phyloP scores from a whole-genome alignment of 2,888 invertebrate species.

The Ecliptopera silaceata region DNA sequence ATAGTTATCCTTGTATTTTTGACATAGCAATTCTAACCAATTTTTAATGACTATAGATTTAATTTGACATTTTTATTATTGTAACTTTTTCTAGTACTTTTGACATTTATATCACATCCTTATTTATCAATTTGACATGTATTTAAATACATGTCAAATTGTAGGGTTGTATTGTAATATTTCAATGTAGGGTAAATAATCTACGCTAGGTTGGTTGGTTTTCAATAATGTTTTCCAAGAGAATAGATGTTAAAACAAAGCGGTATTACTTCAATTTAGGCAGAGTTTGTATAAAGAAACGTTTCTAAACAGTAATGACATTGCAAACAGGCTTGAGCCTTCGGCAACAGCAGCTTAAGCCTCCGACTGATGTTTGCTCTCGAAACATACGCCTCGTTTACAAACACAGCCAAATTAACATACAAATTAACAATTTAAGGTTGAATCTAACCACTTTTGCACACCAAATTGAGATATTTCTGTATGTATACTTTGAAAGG shows the following conservation, averaged over 20 bases:
- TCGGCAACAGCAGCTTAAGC: constrained; percentile 44
- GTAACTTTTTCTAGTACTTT: too few relatives aligned
- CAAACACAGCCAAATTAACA: constrained; percentile 22
- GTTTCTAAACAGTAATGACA: constrained; percentile 4
- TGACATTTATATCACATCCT: too few relatives aligned
- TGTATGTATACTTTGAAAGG: neutral
- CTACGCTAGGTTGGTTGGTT: neutral
- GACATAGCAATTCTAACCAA: too few relatives aligned
- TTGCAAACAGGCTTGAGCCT: constrained; percentile 21
- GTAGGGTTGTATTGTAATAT: too few relatives aligned
- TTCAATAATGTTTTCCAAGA: neutral
- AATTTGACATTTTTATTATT: too few relatives aligned
- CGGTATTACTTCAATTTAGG: neutral
- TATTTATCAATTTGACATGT: too few relatives aligned
- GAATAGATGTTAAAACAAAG: neutral
- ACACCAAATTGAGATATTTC: neutral
- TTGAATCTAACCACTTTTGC: constrained; percentile 9
- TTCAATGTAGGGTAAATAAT: too few relatives aligned
- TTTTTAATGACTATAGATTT: too few relatives aligned
- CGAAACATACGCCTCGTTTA: constrained; percentile 21
- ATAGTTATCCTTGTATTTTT: too few relatives aligned
- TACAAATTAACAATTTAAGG: constrained; percentile 27
- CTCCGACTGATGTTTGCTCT: constrained; percentile 30
- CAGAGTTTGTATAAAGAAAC: neutral
- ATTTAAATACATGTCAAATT: too few relatives aligned